Conservation (phyloP, 2,888 invertebrate species). For the Mimumesa dahlbomi region DNA sequence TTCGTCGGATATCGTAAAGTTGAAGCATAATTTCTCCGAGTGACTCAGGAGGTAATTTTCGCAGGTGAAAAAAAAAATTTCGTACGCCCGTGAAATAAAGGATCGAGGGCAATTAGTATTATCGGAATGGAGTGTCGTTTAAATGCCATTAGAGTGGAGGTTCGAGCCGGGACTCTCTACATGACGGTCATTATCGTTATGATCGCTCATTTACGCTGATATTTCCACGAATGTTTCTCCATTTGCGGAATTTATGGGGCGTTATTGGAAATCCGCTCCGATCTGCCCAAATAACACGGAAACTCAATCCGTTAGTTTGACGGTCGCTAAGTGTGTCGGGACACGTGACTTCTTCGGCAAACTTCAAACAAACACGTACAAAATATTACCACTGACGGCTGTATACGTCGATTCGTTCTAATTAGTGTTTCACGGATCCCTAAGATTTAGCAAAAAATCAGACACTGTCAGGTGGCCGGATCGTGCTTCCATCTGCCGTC, state of each 20-base stretch:
- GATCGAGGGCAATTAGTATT: slow-evolving; percentile 15
- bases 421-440: no score
- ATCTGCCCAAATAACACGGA: not conserved
- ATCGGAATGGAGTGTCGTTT: slow-evolving; percentile 17
- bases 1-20: no score
- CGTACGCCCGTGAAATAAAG: not conserved
- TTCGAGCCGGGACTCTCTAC: not conserved
- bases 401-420: no score
- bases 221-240: slow-evolving; percentile 6
- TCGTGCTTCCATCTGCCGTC: slow-evolving; percentile 55
- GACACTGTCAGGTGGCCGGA: no score
- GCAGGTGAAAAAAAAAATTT: not conserved
- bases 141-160: slow-evolving; percentile 7
- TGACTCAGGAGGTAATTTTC: not conserved
- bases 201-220: slow-evolving; percentile 9
- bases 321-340: not conserved
- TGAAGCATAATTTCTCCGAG: no score
- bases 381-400: no score
- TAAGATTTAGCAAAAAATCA: no score
- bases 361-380: no score
- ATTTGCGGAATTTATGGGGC: not conserved
- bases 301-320: slow-evolving; percentile 17
- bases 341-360: no score
- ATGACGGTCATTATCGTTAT: slow-evolving; percentile 11
- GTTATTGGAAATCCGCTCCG: slow-evolving; percentile 1